Evolutionary conservation across 1,140 invertebrate genomes (phyloP).

Genomic region (Drosophila kohkoa): DNA sequence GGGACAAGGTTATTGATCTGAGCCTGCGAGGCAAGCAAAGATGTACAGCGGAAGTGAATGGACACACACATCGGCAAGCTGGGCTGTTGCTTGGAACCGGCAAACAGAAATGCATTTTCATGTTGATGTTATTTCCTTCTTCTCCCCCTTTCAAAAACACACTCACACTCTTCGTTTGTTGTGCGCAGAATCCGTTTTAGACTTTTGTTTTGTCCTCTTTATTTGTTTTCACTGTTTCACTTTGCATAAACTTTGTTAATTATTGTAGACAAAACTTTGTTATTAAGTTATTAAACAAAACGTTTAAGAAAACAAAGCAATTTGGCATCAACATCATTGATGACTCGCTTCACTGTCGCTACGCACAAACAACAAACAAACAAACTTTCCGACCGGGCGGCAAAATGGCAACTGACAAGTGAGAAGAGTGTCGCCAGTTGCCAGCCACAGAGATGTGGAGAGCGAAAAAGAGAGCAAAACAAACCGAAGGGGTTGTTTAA

Average conservation of each 20-base stretch:
- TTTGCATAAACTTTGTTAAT: constrained; percentile 23
- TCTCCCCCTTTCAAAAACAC: background rate
- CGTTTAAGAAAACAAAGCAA: constrained; percentile 11
- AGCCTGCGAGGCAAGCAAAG: background rate
- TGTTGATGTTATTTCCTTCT: constrained; percentile 60
- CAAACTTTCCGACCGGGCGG: constrained; percentile 68
- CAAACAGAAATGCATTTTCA: constrained; percentile 55
- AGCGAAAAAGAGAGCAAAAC: constrained; percentile 20
- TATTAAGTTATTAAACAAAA: background rate
- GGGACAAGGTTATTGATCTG: constrained; percentile 71
- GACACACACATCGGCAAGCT: constrained; percentile 28
- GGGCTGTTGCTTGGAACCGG: constrained; percentile 26
- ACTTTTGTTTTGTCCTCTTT: constrained; percentile 52
- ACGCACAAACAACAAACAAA: constrained; percentile 60
- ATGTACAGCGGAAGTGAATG: constrained; percentile 29
- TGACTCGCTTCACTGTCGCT: background rate
- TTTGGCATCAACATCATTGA: constrained; percentile 23
- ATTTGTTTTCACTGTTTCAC: constrained; percentile 21
- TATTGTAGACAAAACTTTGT: background rate
- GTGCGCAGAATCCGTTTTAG: constrained; percentile 68
- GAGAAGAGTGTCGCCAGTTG: constrained; percentile 30
- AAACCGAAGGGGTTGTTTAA: constrained; percentile 41
- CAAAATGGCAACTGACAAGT: constrained; percentile 68
- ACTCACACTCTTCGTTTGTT: constrained; percentile 30
- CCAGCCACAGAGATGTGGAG: constrained; percentile 11